Conservation (phyloP, 2,113 vertebrate genomes). For the Tragelaphus imberbis region DNA sequence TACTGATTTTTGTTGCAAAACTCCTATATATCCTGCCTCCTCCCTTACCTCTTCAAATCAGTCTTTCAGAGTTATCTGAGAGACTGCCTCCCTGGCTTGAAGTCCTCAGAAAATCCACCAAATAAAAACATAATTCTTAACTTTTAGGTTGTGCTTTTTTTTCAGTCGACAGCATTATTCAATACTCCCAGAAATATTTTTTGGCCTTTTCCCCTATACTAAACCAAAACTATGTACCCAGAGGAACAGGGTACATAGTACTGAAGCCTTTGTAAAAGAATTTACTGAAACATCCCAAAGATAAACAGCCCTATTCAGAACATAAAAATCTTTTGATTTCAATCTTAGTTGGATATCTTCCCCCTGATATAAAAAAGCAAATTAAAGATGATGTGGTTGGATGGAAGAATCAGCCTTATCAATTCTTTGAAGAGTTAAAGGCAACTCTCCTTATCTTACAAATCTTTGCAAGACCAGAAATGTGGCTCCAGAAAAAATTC, state of each 20-base stretch:
- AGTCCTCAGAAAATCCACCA: background rate
- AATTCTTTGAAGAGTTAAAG: background rate
- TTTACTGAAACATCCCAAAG: background rate
- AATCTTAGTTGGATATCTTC: background rate
- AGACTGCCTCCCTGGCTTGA: background rate
- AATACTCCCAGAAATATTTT: background rate
- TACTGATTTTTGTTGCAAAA: background rate
- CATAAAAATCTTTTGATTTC: background rate
- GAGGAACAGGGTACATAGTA: background rate
- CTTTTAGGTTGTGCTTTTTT: background rate
- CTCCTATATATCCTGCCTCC: background rate
- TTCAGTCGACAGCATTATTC: background rate
- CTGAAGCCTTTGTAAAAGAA: background rate
- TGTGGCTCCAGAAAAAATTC: background rate
- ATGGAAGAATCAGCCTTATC: background rate
- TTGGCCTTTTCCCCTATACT: background rate
- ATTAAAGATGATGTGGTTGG: background rate
- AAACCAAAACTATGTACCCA: background rate
- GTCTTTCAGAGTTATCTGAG: background rate
- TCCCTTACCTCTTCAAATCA: background rate
- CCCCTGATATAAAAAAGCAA: background rate
- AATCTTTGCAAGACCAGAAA: background rate
- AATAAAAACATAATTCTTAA: background rate
- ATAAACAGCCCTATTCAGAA: background rate
- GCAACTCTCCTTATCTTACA: background rate